These are phyloP conservation scores for Micrasema minimum DNA, from an alignment of 1,140 invertebrate genomes.

Conservation along the genomic window DNA sequence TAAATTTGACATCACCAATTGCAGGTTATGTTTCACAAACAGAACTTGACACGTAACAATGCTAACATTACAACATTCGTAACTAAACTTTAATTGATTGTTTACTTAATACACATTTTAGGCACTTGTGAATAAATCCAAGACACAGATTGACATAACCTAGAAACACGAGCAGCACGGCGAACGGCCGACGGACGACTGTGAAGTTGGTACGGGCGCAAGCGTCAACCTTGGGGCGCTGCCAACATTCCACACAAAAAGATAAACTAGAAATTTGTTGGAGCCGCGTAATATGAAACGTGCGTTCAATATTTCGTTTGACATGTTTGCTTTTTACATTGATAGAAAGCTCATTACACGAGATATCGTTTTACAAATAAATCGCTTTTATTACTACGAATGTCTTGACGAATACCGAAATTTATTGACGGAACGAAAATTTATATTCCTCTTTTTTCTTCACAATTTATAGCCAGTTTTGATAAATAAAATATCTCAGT, in stretches of 20 bases:
- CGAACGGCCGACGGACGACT: conserved; percentile 45
- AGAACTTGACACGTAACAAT: conserved; percentile 38
- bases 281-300: conserved; percentile 46
- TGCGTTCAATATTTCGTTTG: conserved; percentile 44
- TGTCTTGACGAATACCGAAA: too few relatives aligned
- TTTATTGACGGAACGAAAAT: neutral
- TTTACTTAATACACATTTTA: conserved; percentile 48
- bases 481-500: too few relatives aligned
- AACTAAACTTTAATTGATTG: conserved; percentile 42
- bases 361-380: conserved; percentile 25
- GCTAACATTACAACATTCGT: conserved; percentile 40
- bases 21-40: conserved; percentile 44
- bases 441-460: too few relatives aligned
- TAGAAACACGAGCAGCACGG: conserved; percentile 42
- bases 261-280: conserved; percentile 32
- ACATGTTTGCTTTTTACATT: conserved; percentile 41
- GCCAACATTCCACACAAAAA: conserved; percentile 45
- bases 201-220: conserved; percentile 46
- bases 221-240: conserved; percentile 48
- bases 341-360: conserved; percentile 12
- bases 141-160: conserved; percentile 47
- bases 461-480: too few relatives aligned
- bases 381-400: neutral
- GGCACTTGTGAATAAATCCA: conserved; percentile 43
- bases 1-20: conserved; percentile 46